These are phyloP conservation scores for Stictonetta naevosa DNA, from an alignment of 2,113 vertebrate genomes.

Conservation along the genomic window DNA sequence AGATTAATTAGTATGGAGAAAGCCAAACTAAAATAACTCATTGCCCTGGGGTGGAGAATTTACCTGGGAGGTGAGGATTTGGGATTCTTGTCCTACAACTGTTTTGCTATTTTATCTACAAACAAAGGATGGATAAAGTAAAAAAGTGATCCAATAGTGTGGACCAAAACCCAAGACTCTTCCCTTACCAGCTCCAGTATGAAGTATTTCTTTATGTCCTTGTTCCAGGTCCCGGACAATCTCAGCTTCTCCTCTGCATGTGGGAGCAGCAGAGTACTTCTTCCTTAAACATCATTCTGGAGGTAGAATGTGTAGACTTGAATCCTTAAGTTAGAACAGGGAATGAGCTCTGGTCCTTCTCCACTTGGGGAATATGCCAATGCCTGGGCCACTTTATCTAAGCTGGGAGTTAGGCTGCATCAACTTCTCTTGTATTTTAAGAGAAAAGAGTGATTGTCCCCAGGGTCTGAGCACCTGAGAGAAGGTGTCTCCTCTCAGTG, in stretches of 20 bases:
- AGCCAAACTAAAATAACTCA: not conserved
- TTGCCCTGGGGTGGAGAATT: not conserved
- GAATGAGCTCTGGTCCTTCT: not conserved
- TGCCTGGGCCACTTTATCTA: not conserved
- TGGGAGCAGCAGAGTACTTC: not conserved
- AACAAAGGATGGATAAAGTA: not conserved
- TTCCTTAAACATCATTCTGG: not conserved
- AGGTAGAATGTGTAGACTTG: not conserved
- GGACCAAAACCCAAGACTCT: not conserved
- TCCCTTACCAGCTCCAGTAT: not conserved
- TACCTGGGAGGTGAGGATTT: not conserved
- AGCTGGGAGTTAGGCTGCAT: not conserved
- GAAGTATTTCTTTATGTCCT: not conserved
- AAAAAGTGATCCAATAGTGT: not conserved
- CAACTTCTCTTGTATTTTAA: not conserved
- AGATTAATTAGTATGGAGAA: not conserved
- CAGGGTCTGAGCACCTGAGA: not conserved
- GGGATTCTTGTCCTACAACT: not conserved
- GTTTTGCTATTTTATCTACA: not conserved
- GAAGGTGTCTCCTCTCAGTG: not conserved
- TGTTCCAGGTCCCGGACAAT: not conserved
- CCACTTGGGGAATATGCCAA: not conserved
- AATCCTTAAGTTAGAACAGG: not conserved
- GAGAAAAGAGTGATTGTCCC: not conserved
- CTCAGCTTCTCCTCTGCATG: not conserved